Conservation (phyloP, 2,888 invertebrate genomes). For the Lymantria monacha region DNA sequence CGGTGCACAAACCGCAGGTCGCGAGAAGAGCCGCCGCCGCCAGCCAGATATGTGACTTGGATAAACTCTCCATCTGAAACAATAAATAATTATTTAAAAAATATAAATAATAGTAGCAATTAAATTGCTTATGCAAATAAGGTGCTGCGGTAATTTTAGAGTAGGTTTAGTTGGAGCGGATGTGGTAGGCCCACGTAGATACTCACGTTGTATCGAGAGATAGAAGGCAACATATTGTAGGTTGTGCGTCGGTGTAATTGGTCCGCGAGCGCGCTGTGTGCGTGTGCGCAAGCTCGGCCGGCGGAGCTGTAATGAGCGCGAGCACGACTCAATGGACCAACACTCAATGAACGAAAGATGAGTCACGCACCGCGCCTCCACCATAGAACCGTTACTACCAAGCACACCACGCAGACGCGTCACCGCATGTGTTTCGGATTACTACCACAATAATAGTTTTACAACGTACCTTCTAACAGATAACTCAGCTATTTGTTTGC, state of each 20-base stretch:
- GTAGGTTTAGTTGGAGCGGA: constrained; percentile 56
- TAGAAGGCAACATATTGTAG: constrained; percentile 67
- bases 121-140: constrained; percentile 31
- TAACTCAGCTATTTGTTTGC: constrained; percentile 36
- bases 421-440: constrained; percentile 60
- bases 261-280: constrained; percentile 69
- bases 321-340: constrained; percentile 75
- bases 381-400: constrained; percentile 68
- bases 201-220: constrained; percentile 72
- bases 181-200: constrained; percentile 59
- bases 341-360: constrained; percentile 69
- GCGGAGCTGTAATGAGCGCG: constrained; percentile 78
- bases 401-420: constrained; percentile 55
- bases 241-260: constrained; percentile 65
- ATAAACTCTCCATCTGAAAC: constrained; percentile 73
- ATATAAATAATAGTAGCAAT: constrained; percentile 23
- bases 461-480: constrained; percentile 19
- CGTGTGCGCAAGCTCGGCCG: constrained; percentile 80
- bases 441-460: constrained; percentile 35
- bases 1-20: constrained; percentile 58
- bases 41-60: constrained; percentile 68
- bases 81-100: constrained; percentile 31
- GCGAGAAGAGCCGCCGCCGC: constrained; percentile 65
- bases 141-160: constrained; percentile 37
- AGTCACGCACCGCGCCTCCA: constrained; percentile 77